A percentile compares a stretch with the other conserved stretches of the same genome.
phyloP scores from a whole-genome alignment of 2,113 vertebrate species.

The Xyliphius kryptos region DNA sequence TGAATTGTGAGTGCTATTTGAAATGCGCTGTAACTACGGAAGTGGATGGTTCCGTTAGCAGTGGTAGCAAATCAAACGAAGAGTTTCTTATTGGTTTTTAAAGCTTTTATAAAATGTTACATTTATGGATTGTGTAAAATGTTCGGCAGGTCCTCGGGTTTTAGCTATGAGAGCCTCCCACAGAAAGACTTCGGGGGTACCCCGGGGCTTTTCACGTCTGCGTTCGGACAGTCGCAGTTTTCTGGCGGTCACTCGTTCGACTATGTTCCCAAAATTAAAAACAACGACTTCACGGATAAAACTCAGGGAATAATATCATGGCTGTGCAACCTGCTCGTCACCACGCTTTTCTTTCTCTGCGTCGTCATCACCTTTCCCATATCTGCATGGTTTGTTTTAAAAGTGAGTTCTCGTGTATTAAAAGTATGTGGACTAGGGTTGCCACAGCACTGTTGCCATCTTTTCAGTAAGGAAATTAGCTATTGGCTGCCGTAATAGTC shows the following conservation, averaged over 20 bases:
- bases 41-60: not conserved
- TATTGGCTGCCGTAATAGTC: too few species aligned
- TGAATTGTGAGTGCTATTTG: not conserved
- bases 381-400: slow-evolving; percentile 82
- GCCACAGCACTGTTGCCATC: too few species aligned
- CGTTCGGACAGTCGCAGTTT: slow-evolving; percentile 43
- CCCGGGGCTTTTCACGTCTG: slow-evolving; percentile 62
- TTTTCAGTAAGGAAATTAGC: too few species aligned
- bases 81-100: too few species aligned
- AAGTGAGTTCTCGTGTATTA: slow-evolving; percentile 58
- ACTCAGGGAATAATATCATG: slow-evolving; percentile 76
- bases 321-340: slow-evolving; percentile 76
- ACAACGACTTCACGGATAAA: slow-evolving; percentile 63
- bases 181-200: slow-evolving; percentile 60
- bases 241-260: slow-evolving; percentile 61
- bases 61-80: too few species aligned
- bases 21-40: slow-evolving; percentile 43
- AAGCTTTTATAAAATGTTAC: not conserved
- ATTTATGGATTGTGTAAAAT: slow-evolving; percentile 43
- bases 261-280: slow-evolving; percentile 59
- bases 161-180: slow-evolving; percentile 66
- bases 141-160: slow-evolving; percentile 57
- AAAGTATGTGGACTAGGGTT: too few species aligned
- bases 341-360: slow-evolving; percentile 66
- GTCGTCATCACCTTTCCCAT: slow-evolving; percentile 76